Evolutionary conservation across 1,140 invertebrate species (phyloP), one percentile per base, ranked within the genome.

Genomic region (Drosophila micromelanica): DNA sequence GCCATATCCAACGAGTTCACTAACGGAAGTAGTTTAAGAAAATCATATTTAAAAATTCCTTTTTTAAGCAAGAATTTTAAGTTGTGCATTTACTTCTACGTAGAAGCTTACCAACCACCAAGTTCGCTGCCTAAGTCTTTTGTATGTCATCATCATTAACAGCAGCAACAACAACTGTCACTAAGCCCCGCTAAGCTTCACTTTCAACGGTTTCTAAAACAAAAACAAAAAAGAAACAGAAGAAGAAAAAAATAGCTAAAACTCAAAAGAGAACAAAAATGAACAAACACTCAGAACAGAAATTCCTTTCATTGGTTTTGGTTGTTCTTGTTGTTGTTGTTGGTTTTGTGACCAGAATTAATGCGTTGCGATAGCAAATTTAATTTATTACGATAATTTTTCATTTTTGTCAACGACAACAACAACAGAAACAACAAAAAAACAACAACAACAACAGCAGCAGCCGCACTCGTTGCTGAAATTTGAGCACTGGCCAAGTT

Each of bases 301-400:
- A 81, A 84, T 84, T 82, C 76, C 80, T 79, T 79, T 79, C 76
- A 74, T 72, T 79, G 27, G 42, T 17, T 13, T 57, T 42, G 52
- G 42, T 63, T 77, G 68, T 70, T 72, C 40, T 38, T 64, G 78
- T 48, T 73, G 64, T 62, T 61, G 27, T 17, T 51, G 30, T 15
- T 30, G 23, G 72, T 64, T 55, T 71, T 65, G 71, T 87, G 75
- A 78, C 67, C 84, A 84, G 84, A 87, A 87, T 89, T 87, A 87
- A 87, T 87, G 84, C 76, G 69, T 80, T 89, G 84, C 84, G 84
- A 87, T 87, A 87, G 79, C 84, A 87, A 87, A 87, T 87, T 87
- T 87, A 87, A 87, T 87, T 87, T 87, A 87, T 87, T 87, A 80
- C 84, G 82, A 89, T 87, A 87, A 87, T 87, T 87, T 87, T 89